A percentile compares a stretch with the other conserved stretches of the same genome.
Conservation (phyloP, 2,888 invertebrate species). For the Macrosoma leucophasiata region DNA sequence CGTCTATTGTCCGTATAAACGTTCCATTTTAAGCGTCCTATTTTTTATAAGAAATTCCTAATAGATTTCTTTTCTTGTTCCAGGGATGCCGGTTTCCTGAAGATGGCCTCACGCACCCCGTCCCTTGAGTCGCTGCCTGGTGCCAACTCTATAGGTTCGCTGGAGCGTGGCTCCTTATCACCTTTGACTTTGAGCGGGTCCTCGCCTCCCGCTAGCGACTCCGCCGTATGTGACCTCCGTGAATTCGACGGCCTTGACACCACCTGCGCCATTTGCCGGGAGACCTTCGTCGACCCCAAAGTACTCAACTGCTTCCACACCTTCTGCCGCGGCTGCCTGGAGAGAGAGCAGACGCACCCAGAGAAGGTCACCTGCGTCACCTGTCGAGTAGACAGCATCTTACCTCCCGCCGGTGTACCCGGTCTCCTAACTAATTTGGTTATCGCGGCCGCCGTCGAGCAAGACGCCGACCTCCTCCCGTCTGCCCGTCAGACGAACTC, state of each 20-base stretch:
- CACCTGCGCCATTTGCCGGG: constrained; percentile 83
- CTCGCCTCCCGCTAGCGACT: constrained; percentile 90
- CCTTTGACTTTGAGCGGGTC: constrained; percentile 91
- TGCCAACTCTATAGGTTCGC: constrained; percentile 94
- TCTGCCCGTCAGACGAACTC: constrained; percentile 62
- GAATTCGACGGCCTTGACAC: constrained; percentile 77
- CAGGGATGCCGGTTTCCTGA: constrained; percentile 92
- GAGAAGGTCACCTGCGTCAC: constrained; percentile 86
- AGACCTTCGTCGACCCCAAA: constrained; percentile 83
- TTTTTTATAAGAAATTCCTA: constrained; percentile 14
- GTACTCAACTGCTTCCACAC: constrained; percentile 89
- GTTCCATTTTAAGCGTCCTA: too few relatives aligned
- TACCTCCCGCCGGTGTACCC: constrained; percentile 76
- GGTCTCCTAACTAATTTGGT: constrained; percentile 81
- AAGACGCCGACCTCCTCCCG: constrained; percentile 69
- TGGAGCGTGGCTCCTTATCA: constrained; percentile 87
- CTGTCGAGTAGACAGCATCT: constrained; percentile 72
- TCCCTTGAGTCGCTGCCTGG: constrained; percentile 94
- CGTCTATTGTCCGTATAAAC: too few relatives aligned
- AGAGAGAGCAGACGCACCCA: constrained; percentile 80
- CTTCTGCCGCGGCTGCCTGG: constrained; percentile 88
- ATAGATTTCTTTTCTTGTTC: constrained; percentile 57
- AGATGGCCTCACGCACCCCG: constrained; percentile 95
- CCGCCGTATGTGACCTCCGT: constrained; percentile 85
- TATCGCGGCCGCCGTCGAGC: constrained; percentile 72